Conservation (phyloP, 2,888 invertebrate genomes). For the Zaprionus bogoriensis region DNA sequence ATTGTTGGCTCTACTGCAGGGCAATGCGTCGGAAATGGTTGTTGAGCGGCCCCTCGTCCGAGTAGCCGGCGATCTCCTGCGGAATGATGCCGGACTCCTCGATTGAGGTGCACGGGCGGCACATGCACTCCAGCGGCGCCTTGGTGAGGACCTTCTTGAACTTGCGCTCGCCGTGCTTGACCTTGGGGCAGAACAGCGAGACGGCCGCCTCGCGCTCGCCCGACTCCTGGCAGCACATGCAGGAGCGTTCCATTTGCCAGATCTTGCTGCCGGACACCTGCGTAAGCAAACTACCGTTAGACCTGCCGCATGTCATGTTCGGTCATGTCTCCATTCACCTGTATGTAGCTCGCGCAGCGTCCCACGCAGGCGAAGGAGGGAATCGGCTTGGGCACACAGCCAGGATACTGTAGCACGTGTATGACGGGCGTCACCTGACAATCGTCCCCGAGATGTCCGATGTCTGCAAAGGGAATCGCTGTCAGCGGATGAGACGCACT, state of each 20-base stretch:
- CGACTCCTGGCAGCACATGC: constrained; percentile 97
- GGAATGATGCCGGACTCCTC: constrained; percentile 94
- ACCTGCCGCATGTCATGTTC: too few relatives aligned
- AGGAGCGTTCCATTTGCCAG: constrained; percentile 97
- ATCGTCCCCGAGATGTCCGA: constrained; percentile 86
- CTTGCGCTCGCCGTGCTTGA: constrained; percentile 92
- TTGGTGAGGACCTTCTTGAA: constrained; percentile 95
- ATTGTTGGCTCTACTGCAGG: constrained; percentile 82
- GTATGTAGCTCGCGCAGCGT: constrained; percentile 94
- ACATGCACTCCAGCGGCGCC: constrained; percentile 96
- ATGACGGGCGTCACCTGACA: constrained; percentile 96
- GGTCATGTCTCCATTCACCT: too few relatives aligned
- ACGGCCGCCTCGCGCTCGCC: constrained; percentile 95
- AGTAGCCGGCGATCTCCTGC: constrained; percentile 94
- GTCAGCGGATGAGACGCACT: background rate
- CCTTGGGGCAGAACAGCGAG: constrained; percentile 93
- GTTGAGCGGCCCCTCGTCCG: constrained; percentile 91
- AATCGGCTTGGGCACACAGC: constrained; percentile 95
- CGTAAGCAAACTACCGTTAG: background rate
- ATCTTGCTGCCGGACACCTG: constrained; percentile 97
- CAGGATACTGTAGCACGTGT: constrained; percentile 94
- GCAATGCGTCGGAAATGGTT: constrained; percentile 90
- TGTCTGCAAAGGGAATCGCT: constrained; percentile 63
- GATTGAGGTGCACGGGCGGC: constrained; percentile 94
- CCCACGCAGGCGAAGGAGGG: constrained; percentile 97